phyloP scores from a whole-genome alignment of 30 jellyfish, hydroid and myxozoan species.

The Turritopsis dohrnii region DNA sequence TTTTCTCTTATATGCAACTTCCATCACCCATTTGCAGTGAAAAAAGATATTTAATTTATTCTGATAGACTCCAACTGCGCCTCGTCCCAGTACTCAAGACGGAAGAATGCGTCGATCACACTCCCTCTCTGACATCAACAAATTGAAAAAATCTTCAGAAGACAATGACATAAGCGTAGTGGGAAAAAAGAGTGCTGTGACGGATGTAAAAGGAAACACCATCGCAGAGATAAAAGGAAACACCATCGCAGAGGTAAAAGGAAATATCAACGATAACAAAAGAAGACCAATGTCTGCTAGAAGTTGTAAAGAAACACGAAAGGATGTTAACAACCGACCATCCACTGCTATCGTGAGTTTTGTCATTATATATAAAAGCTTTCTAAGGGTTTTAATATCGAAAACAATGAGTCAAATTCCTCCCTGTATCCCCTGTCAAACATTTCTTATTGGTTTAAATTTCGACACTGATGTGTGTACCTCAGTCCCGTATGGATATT shows the following conservation, averaged over 20 bases:
- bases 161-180: not conserved
- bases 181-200: not conserved
- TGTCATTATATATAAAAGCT: not conserved
- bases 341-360: not conserved
- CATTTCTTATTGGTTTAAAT: too few relatives aligned
- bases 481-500: too few relatives aligned
- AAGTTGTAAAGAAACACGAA: not conserved
- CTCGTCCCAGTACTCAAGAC: conserved; percentile 1
- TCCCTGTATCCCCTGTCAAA: too few relatives aligned
- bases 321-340: not conserved
- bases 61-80: conserved; percentile 32
- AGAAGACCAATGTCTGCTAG: conserved; percentile 10
- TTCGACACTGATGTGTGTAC: too few relatives aligned
- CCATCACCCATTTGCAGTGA: too few relatives aligned
- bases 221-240: too few relatives aligned
- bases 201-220: not conserved
- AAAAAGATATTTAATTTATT: too few relatives aligned
- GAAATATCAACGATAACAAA: not conserved
- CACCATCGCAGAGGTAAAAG: not conserved
- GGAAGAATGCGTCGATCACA: conserved; percentile 8
- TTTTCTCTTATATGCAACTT: too few relatives aligned
- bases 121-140: conserved; percentile 6
- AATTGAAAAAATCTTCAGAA: not conserved
- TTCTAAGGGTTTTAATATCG: not conserved
- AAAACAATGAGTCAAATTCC: not conserved